phyloP scores from a whole-genome alignment of 2,888 invertebrate species.

The Apodemia zela region DNA sequence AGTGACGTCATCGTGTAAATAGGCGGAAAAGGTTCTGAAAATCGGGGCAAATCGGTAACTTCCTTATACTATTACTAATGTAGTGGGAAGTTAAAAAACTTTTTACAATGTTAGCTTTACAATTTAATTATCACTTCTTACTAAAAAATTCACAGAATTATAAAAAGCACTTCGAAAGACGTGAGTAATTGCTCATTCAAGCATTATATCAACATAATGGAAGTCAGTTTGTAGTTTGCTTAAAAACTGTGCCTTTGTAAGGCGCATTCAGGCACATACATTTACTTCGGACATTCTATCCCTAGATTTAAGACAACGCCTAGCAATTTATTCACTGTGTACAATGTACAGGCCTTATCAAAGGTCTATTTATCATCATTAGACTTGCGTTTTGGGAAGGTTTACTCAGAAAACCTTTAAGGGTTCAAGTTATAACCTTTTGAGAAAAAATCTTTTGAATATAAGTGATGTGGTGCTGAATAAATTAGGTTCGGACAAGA shows the following conservation, averaged over 20 bases:
- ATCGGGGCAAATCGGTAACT: no score
- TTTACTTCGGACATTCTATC: neutral
- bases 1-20: no score
- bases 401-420: conserved; percentile 5
- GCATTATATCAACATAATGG: no score
- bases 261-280: neutral
- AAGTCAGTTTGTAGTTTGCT: no score
- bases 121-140: no score
- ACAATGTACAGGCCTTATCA: neutral
- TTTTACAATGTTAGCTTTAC: no score
- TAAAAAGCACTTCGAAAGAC: no score
- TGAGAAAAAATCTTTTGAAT: conserved; percentile 15
- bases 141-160: no score
- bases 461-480: conserved; percentile 4
- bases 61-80: no score
- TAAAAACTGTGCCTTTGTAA: neutral
- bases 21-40: no score
- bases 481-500: conserved; percentile 12
- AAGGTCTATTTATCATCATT: conserved; percentile 12
- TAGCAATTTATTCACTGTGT: neutral
- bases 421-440: conserved; percentile 6
- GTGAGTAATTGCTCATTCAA: no score
- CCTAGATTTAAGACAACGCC: neutral
- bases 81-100: no score
- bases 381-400: conserved; percentile 4